phyloP scores from a whole-genome alignment of 2,113 vertebrate genomes.

The Gopherus evgoodei region DNA sequence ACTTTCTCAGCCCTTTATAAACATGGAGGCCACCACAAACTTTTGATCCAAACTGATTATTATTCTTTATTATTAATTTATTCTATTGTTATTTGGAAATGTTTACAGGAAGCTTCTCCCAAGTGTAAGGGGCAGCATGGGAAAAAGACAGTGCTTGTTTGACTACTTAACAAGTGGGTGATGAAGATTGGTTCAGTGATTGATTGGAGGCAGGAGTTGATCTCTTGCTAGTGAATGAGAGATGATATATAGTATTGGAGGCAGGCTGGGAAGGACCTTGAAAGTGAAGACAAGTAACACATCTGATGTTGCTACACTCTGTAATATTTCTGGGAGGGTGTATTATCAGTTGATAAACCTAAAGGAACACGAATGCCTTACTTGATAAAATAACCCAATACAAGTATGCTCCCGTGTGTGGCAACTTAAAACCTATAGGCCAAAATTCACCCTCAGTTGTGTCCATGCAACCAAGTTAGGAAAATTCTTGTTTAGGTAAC shows the following conservation, averaged over 20 bases:
- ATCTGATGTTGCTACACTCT: no score
- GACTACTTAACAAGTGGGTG: neutral
- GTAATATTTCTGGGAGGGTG: neutral
- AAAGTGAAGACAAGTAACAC: neutral
- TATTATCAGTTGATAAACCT: neutral
- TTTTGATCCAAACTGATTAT: no score
- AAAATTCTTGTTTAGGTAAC: neutral
- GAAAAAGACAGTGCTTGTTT: neutral
- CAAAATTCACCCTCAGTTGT: neutral
- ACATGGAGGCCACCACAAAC: no score
- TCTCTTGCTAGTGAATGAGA: no score
- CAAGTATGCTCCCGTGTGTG: fast-evolving
- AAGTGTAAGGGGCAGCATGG: no score
- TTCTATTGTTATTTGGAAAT: no score
- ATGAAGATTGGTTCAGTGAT: neutral
- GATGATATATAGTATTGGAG: neutral
- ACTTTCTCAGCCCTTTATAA: no score
- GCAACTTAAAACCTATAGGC: neutral
- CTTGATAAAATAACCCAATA: neutral
- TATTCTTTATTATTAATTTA: no score
- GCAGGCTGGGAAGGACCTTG: neutral
- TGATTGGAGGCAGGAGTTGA: neutral
- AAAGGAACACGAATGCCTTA: neutral
- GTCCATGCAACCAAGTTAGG: neutral
- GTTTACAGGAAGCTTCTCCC: no score